These are phyloP conservation scores for Paguma larvata DNA, from an alignment of 2,797 vertebrate species.

Conservation along the genomic window DNA sequence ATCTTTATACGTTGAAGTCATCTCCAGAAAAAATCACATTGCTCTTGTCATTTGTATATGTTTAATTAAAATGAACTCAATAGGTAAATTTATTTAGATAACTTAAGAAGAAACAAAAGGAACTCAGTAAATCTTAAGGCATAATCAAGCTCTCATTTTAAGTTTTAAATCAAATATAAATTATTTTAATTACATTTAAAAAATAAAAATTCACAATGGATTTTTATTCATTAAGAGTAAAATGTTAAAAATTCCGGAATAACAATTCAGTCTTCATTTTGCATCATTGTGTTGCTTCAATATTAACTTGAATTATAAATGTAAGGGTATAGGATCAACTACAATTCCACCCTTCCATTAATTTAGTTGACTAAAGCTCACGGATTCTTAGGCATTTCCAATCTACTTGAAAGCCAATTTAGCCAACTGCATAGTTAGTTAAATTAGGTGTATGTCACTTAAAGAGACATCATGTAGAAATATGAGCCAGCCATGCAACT, in stretches of 20 bases:
- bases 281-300: neutral
- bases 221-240: neutral
- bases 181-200: neutral
- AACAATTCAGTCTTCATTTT: neutral
- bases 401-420: neutral
- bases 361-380: neutral
- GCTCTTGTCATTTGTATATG: conserved; percentile 67
- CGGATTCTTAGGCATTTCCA: neutral
- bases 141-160: neutral
- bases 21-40: conserved; percentile 57
- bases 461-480: neutral
- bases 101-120: conserved; percentile 56
- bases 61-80: conserved; percentile 80
- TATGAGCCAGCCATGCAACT: neutral
- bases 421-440: neutral
- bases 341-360: neutral
- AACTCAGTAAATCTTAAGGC: neutral
- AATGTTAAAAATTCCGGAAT: neutral
- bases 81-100: conserved; percentile 78
- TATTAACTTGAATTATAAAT: neutral
- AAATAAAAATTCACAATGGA: neutral
- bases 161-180: neutral
- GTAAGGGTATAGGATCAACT: neutral
- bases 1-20: conserved; percentile 55
- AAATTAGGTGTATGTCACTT: neutral